These are phyloP conservation scores for Kryptolebias ocellatus DNA, from an alignment of 2,797 vertebrate species.

Conservation along the genomic window DNA sequence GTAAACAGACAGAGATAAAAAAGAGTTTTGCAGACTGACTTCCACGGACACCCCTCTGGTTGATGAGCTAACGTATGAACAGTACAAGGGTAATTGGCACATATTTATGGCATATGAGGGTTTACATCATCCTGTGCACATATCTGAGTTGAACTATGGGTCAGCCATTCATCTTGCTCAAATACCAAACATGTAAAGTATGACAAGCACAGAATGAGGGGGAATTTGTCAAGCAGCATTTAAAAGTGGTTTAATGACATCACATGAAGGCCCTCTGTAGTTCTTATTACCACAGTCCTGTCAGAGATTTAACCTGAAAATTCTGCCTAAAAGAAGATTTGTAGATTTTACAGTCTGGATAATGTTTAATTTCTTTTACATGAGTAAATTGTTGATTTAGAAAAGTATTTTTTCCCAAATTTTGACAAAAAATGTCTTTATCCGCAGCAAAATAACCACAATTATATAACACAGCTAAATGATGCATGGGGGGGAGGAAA, in stretches of 20 bases:
- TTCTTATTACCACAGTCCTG: background rate
- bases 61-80: slow-evolving; percentile 40
- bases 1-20: slow-evolving; percentile 29
- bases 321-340: no score
- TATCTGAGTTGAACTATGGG: slow-evolving; percentile 41
- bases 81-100: slow-evolving; percentile 50
- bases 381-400: no score
- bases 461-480: background rate
- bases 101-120: slow-evolving; percentile 57
- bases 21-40: slow-evolving; percentile 25
- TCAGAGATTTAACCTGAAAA: background rate
- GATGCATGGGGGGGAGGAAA: background rate
- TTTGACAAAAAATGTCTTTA: no score
- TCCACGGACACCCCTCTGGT: slow-evolving; percentile 24
- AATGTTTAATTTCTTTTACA: background rate
- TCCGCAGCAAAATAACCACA: background rate
- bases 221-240: background rate
- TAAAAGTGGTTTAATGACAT: background rate
- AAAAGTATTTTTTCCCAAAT: no score
- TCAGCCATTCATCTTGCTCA: slow-evolving; percentile 37
- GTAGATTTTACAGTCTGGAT: background rate
- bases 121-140: slow-evolving; percentile 55
- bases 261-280: background rate
- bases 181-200: background rate
- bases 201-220: background rate